A percentile compares a stretch with the other conserved stretches of the same genome.
Conservation (phyloP, 2,888 invertebrate genomes). For the Drosophila birchii region DNA sequence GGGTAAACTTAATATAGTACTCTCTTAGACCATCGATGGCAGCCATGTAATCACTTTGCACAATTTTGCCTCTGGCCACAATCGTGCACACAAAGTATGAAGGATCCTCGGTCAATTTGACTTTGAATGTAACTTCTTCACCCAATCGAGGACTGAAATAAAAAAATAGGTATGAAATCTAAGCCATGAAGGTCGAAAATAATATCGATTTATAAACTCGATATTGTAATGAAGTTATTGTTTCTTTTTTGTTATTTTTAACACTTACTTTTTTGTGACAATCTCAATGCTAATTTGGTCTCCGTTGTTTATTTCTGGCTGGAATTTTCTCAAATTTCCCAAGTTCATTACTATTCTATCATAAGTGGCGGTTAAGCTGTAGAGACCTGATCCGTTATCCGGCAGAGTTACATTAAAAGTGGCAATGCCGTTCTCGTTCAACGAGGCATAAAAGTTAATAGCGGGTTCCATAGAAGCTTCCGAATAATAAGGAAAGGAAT, state of each 20-base stretch:
- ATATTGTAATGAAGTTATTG: not conserved
- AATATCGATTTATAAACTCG: not conserved
- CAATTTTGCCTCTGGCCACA: constrained; percentile 93
- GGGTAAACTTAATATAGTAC: constrained; percentile 88
- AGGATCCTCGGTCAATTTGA: constrained; percentile 90
- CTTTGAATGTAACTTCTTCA: constrained; percentile 89
- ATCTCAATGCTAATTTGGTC: constrained; percentile 58
- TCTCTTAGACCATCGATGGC: constrained; percentile 83
- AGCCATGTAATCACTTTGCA: constrained; percentile 90
- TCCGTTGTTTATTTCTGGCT: constrained; percentile 16
- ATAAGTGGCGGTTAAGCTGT: constrained; percentile 56
- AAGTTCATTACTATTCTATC: constrained; percentile 53
- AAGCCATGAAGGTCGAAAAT: too few relatives aligned
- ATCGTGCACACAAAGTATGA: constrained; percentile 91
- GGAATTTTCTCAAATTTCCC: constrained; percentile 59
- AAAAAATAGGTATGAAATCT: not conserved
- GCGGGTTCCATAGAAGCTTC: constrained; percentile 50
- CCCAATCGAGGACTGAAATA: constrained; percentile 86
- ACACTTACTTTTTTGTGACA: constrained; percentile 66
- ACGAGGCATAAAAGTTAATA: constrained; percentile 74
- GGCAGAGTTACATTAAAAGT: constrained; percentile 88
- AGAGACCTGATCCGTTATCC: constrained; percentile 66
- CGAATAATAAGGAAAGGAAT: constrained; percentile 33
- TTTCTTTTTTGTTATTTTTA: too few relatives aligned
- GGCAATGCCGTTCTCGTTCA: constrained; percentile 88